Base-by-base conservation (phyloP, 2,797 vertebrate species). In the Acestrorhynchus altus region DNA sequence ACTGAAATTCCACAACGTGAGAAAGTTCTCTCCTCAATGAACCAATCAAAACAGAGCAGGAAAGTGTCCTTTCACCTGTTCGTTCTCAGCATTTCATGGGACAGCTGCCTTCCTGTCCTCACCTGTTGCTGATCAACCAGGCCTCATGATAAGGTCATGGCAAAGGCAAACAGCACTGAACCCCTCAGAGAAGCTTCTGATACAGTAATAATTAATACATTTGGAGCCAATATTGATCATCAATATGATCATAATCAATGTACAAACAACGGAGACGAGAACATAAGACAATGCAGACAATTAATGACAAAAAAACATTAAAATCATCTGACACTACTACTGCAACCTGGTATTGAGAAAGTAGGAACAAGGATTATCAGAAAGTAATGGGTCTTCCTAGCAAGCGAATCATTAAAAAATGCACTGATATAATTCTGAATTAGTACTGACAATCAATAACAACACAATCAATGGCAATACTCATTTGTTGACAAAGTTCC, bases 61-160 rank as follows among this genome's bases (percentile, higher is more conserved):
- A 83, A 68, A 49, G 65, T 64, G 44, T 78, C 86, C 83, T 80
- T 84, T 92, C 92, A 93, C 89, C 91, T 92, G 91, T 92, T 92
- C 86, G 84, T 86, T 87, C 82, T 56, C 80, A 56, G 66, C 78
- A 91, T 90, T 89, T 83, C 83, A 64, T 20, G 0, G 22, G 52
- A 87, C 90, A 93, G 89, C 92, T 93, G 91, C 82, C 72, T 65
- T 77, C 70, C 74, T 68, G 39, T 78, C 84, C 51, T 85, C 86
- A 85, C 86, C 83, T 86, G 86, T 86, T 85, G 54, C 74, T 68
- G 42, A n/a, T n/a, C n/a, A n/a, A n/a, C n/a, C 31, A 76, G 82
- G 47, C 40, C 57, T n/a, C n/a, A 8, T 35, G 28, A 10, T 31
- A 70, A 22, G 69, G 39, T 72, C 64, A 64, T 28, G 1, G n/a